Evolutionary conservation across 1,140 invertebrate species (phyloP), one percentile per base, ranked within the genome.

Genomic region (Microvelia longipes): DNA sequence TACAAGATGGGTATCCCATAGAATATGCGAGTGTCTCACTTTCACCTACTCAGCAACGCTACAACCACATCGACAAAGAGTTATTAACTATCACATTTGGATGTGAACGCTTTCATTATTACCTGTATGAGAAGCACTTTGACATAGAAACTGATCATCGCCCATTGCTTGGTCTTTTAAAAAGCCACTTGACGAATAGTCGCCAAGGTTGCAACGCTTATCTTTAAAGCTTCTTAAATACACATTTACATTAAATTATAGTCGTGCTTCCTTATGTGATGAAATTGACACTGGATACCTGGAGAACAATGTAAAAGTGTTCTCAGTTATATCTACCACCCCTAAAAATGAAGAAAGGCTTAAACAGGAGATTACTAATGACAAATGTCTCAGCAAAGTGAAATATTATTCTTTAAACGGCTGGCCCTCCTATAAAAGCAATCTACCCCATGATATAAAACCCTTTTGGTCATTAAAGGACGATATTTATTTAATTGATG

Each of bases 131-230:
- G 60, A 65, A 29, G 50, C 25, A 72, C 19, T 50, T 74, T 26
- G 64, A 24, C 66, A 66, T 75, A 50, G 35, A 68, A 26, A 77
- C 71, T 29, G 74, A 76, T 67, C 74, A 75, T 70, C 74, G 74
- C 50, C 75, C 73, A 24, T 69, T 75, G 11, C 75, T 75, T 27
- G 29, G 71, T 30, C 78, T 82, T 63, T 78, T 27, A 75, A 75
- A 62, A 82, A 81, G 73, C 72, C 73, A 13, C 69, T 81, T 24
- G 28, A 75, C 30, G 76, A 77, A 71, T 66, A 71, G 28, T 75
- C 78, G 5, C 35, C 35, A 11, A 5, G 35, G 19, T 50, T 50
- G 35, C 35, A 50, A 50, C 5, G 35, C 5, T 19, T 50, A 19
- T 50, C 35, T 50, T 50, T 50, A 50, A 50, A 50, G 35, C 19